Evolutionary conservation across 2,113 vertebrate genomes (phyloP).

Genomic region (Otus sunia): DNA sequence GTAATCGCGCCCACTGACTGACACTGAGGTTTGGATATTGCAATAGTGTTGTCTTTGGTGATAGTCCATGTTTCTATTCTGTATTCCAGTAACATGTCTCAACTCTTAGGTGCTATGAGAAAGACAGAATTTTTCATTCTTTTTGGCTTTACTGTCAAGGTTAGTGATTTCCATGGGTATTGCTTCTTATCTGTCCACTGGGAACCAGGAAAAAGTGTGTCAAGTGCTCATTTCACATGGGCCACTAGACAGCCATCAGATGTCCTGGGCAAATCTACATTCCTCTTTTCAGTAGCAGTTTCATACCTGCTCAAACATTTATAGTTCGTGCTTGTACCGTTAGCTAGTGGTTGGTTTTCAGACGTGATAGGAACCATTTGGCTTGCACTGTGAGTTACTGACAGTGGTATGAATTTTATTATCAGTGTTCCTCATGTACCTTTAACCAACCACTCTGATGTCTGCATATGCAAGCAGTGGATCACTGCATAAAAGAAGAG

Average conservation of each 20-base stretch:
- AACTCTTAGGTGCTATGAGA: not conserved
- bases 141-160: not conserved
- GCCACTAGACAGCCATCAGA: not conserved
- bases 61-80: not conserved
- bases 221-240: not conserved
- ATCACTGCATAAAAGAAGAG: not conserved
- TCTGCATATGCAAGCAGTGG: not conserved
- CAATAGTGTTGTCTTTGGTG: not conserved
- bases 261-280: not conserved
- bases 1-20: not conserved
- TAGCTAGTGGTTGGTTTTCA: not conserved
- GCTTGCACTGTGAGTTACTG: not conserved
- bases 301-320: not conserved
- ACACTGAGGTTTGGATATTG: not conserved
- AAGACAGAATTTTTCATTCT: not conserved
- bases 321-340: not conserved
- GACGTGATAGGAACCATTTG: not conserved
- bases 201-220: not conserved
- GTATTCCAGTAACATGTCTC: not conserved
- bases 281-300: not conserved
- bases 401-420: not conserved
- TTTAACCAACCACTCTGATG: not conserved
- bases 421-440: not conserved
- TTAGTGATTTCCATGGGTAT: not conserved
- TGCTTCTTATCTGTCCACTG: not conserved